A percentile compares a stretch with the other conserved stretches of the same genome.
These are phyloP conservation scores for Agelas oroides DNA, from an alignment of 37 sponge, comb jelly and placozoan genomes.

Conservation along the genomic window DNA sequence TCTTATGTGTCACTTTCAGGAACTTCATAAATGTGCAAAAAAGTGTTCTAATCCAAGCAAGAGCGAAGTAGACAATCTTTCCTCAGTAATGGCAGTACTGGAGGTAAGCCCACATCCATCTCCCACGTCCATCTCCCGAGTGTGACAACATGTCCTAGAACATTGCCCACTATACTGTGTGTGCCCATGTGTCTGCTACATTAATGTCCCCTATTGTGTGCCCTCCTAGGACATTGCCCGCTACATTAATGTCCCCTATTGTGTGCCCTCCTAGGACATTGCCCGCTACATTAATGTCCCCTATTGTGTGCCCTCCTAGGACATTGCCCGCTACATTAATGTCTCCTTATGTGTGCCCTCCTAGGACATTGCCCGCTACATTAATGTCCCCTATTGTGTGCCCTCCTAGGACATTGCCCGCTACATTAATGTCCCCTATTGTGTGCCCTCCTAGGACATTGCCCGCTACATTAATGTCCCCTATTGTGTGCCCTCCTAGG, in stretches of 20 bases:
- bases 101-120: slow-evolving; percentile 35
- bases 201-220: no score
- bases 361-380: slow-evolving; percentile 86
- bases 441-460: neutral
- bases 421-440: no score
- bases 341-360: neutral
- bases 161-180: no score
- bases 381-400: no score
- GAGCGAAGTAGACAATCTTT: slow-evolving; percentile 31
- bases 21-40: slow-evolving; percentile 65
- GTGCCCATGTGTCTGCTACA: slow-evolving; percentile 59
- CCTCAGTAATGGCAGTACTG: slow-evolving; percentile 32
- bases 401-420: no score
- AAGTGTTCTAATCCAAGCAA: slow-evolving; percentile 16
- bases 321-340: no score
- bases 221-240: no score
- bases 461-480: slow-evolving; percentile 85
- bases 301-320: no score
- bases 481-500: slow-evolving; percentile 49
- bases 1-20: slow-evolving; percentile 1
- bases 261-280: slow-evolving; percentile 62
- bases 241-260: no score
- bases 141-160: no score
- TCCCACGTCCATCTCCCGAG: no score
- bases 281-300: slow-evolving; percentile 85